Percentiles rank a stretch among this genome's conserved stretches.
Evolutionary conservation across 1,140 invertebrate species (phyloP).

Genomic region (Drosophila sp.): DNA sequence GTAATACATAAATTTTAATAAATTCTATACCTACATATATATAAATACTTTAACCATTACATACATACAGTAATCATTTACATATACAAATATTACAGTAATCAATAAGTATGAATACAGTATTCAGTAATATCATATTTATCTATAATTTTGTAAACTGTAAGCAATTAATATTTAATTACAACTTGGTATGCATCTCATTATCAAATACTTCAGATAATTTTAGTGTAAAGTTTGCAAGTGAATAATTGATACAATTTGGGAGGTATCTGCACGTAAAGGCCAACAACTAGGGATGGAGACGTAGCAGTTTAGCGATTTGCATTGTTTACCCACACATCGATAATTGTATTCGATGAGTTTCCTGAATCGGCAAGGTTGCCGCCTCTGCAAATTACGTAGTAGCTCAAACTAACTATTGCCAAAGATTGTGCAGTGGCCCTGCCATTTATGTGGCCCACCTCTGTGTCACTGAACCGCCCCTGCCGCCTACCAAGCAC

Average conservation of each 20-base stretch:
- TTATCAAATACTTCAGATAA: too few relatives aligned
- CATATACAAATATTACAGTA: too few relatives aligned
- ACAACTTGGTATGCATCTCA: too few relatives aligned
- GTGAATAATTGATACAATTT: neutral
- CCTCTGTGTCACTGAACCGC: neutral
- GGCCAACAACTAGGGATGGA: conserved; percentile 5
- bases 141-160: too few relatives aligned
- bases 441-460: conserved; percentile 38
- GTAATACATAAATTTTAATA: too few relatives aligned
- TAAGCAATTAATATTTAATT: too few relatives aligned
- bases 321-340: conserved; percentile 47
- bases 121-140: too few relatives aligned
- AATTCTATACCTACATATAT: too few relatives aligned
- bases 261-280: conserved; percentile 1
- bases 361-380: conserved; percentile 43
- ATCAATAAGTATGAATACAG: too few relatives aligned
- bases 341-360: conserved; percentile 46
- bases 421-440: conserved; percentile 11
- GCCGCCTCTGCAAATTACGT: conserved; percentile 42
- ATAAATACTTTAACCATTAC: too few relatives aligned
- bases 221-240: too few relatives aligned
- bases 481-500: neutral
- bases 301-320: conserved; percentile 17
- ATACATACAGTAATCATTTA: too few relatives aligned
- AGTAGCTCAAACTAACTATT: conserved; percentile 11